Percentiles rank a stretch among this genome's conserved stretches.
Conservation (phyloP, 2,797 vertebrate genomes). For the Hephaestus fuliginosus region DNA sequence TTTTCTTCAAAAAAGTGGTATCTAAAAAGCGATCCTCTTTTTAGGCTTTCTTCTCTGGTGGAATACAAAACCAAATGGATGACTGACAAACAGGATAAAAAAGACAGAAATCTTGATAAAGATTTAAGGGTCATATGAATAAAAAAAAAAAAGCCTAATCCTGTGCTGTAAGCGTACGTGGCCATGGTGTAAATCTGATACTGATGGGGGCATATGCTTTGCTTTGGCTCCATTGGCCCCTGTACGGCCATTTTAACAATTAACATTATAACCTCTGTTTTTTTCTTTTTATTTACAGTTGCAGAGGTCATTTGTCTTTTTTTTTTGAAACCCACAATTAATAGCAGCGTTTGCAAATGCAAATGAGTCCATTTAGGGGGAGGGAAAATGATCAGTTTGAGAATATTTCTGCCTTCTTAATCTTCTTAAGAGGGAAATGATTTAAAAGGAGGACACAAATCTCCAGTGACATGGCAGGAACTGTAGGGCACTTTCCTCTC, state of each 20-base stretch:
- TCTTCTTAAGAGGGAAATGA: constrained; percentile 89
- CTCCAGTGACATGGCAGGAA: constrained; percentile 85
- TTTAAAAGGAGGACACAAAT: constrained; percentile 88
- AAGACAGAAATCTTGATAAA: constrained; percentile 33
- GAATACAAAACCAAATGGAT: constrained; percentile 21
- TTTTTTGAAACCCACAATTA: constrained; percentile 77
- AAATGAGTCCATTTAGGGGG: constrained; percentile 78
- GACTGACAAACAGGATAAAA: not conserved
- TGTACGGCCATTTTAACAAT: constrained; percentile 73
- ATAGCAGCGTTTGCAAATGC: constrained; percentile 79
- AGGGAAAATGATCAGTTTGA: constrained; percentile 83
- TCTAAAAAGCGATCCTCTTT: not conserved
- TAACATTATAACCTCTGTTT: constrained; percentile 79
- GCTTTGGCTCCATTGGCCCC: constrained; percentile 51
- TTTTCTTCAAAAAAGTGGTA: constrained; percentile 2
- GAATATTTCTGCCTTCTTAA: constrained; percentile 88
- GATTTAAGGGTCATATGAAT: constrained; percentile 38
- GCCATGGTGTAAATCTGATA: constrained; percentile 64
- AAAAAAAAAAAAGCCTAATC: constrained; percentile 28
- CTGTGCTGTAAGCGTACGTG: not conserved
- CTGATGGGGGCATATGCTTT: constrained; percentile 60
- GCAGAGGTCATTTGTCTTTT: constrained; percentile 75
- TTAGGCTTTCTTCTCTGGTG: not conserved
- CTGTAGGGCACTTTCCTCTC: constrained; percentile 72
- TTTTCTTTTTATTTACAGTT: constrained; percentile 79